These are phyloP conservation scores for Indri indri DNA, from an alignment of 2,113 vertebrate genomes.

Conservation along the genomic window DNA sequence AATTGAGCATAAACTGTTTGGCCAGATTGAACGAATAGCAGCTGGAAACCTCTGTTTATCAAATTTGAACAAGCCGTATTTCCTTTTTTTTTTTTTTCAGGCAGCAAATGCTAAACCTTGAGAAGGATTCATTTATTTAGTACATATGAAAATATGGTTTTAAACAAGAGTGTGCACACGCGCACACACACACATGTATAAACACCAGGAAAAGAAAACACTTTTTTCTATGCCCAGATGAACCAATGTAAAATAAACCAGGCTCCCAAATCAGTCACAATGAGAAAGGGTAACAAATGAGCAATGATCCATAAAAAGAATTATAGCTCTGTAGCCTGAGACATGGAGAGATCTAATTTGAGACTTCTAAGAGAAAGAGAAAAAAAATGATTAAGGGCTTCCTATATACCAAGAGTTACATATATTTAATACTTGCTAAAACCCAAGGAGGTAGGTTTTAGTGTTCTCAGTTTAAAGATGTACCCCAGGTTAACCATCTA, in stretches of 20 bases:
- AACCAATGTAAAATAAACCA: background rate
- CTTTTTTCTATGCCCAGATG: background rate
- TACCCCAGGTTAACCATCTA: background rate
- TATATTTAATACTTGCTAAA: background rate
- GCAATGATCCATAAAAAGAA: background rate
- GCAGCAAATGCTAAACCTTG: slow-evolving; percentile 11
- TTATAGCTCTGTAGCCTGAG: background rate
- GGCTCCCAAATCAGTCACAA: background rate
- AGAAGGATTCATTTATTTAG: slow-evolving; percentile 9
- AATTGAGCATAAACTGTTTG: background rate
- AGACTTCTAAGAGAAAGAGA: background rate
- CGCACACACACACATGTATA: background rate
- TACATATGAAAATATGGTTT: background rate
- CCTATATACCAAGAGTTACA: background rate
- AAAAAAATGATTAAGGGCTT: background rate
- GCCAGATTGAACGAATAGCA: background rate
- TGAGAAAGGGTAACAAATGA: background rate
- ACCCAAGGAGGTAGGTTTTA: background rate
- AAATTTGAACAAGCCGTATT: background rate
- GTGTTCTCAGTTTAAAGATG: background rate
- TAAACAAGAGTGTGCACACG: background rate
- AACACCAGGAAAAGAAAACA: background rate
- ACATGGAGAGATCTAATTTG: background rate
- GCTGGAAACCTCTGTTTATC: slow-evolving; percentile 42
- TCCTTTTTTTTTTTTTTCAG: background rate